Base-by-base conservation (phyloP, 2,113 vertebrate species). In the Clarias gariepinus region DNA sequence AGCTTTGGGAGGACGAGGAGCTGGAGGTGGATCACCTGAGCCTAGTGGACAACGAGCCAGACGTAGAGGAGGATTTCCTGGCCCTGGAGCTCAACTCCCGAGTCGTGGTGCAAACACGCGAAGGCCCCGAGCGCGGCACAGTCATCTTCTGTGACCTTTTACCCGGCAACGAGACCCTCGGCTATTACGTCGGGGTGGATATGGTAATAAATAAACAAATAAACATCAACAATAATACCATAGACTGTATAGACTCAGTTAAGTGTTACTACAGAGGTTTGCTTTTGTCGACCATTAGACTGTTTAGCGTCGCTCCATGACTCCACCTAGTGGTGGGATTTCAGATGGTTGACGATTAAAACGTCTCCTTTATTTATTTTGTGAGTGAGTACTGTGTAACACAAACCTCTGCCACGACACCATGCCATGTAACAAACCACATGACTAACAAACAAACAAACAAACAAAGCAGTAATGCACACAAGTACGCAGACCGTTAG, bases 131-230 rank as follows among this genome's bases (percentile, higher is more conserved):
- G 93, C 96, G 96, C 89, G 98, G 98, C 90, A 99, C 98, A 82
- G 97, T 98, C 85, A 99, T 99, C 93, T 99, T 98, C 95, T 99
- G 97, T 94, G 98, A 97, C 93, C 95, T 98, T 92, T 94, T 99
- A 91, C 97, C 97, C 64, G 97, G 97, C 90, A 99, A 98, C 90
- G 97, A 99, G 92, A 97, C 95, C 92, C 95, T 98, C 92, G 98
- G 98, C 82, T 99, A 96, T 94, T 98, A 99, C 93, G 97, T 99
- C 88, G 98, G 98, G 87, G 98, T 99, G 90, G 97, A 99, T 94
- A 99, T 99, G 98, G 98, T 99, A 95, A 79, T 47, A 47, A 41
- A 73, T 23, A 47, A 68, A 9, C 2, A 63, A 25, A 23, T 11
- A 64, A 10, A 64, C 15, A 60, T 4, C 15, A 60, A 3, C 8